A percentile compares a stretch with the other conserved stretches of the same genome.
These are phyloP conservation scores for Epinotia bilunana DNA, from an alignment of 2,888 invertebrate genomes.

Conservation along the genomic window DNA sequence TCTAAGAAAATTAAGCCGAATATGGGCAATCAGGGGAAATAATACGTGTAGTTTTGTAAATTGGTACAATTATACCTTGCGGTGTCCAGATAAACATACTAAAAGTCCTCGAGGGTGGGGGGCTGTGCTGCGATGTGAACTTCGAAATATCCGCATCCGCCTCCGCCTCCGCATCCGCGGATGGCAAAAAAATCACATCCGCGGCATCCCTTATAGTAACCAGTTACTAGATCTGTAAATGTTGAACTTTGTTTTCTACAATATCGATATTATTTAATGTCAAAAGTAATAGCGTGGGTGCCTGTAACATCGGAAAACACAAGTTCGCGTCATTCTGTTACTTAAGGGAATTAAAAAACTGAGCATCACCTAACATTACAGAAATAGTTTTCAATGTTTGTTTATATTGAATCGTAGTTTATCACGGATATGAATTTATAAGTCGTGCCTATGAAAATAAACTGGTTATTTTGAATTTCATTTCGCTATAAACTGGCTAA, in stretches of 20 bases:
- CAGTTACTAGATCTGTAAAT: not conserved
- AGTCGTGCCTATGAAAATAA: not conserved
- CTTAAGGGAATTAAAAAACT: slow-evolving; percentile 42
- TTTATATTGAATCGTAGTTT: not conserved
- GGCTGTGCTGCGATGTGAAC: too few relatives aligned
- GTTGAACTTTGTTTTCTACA: not conserved
- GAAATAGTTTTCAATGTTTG: not conserved
- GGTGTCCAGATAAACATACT: too few relatives aligned
- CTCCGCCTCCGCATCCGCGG: too few relatives aligned
- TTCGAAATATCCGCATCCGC: too few relatives aligned
- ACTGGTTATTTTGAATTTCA: not conserved
- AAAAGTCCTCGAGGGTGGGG: too few relatives aligned
- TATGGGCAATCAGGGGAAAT: too few relatives aligned
- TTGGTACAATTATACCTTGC: too few relatives aligned
- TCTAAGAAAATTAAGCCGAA: too few relatives aligned
- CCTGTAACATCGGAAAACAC: slow-evolving; percentile 10
- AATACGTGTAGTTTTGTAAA: too few relatives aligned
- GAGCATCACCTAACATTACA: slow-evolving; percentile 4
- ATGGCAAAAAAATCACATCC: too few relatives aligned
- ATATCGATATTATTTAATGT: slow-evolving; percentile 1
- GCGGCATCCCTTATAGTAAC: too few relatives aligned
- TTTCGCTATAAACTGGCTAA: not conserved
- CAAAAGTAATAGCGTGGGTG: slow-evolving; percentile 20
- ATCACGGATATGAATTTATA: not conserved
- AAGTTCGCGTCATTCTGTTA: slow-evolving; percentile 27